phyloP scores from a whole-genome alignment of 2,797 vertebrate genomes.

The Erithacus rubecula region DNA sequence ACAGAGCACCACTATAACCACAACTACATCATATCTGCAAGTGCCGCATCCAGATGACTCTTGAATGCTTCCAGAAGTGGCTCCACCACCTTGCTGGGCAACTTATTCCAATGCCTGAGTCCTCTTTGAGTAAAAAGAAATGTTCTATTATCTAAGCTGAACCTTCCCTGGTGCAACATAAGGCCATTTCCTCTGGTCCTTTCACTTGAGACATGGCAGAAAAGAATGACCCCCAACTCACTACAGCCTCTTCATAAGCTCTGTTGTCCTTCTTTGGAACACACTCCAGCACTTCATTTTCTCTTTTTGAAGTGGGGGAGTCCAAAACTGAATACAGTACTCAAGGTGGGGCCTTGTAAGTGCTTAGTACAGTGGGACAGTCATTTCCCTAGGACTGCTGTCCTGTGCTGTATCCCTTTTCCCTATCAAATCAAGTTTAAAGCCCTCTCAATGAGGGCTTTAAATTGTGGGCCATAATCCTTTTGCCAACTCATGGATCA shows the following conservation, averaged over 20 bases:
- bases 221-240: background rate
- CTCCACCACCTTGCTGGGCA: background rate
- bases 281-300: background rate
- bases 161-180: background rate
- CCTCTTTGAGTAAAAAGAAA: background rate
- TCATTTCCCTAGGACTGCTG: background rate
- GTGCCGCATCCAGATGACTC: background rate
- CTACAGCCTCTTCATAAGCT: background rate
- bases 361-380: background rate
- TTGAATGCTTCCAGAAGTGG: background rate
- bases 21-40: background rate
- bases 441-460: background rate
- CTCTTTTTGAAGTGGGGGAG: background rate
- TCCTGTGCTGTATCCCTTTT: background rate
- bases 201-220: background rate
- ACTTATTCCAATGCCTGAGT: background rate
- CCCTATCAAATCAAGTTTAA: background rate
- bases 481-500: background rate
- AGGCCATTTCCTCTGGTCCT: background rate
- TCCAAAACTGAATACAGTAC: background rate
- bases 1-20: background rate
- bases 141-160: background rate
- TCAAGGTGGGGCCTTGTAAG: background rate
- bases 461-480: too few relatives aligned
- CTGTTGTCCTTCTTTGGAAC: background rate